Evolutionary conservation across 2,888 invertebrate genomes (phyloP).

Genomic region (Dromius quadrimaculatus): DNA sequence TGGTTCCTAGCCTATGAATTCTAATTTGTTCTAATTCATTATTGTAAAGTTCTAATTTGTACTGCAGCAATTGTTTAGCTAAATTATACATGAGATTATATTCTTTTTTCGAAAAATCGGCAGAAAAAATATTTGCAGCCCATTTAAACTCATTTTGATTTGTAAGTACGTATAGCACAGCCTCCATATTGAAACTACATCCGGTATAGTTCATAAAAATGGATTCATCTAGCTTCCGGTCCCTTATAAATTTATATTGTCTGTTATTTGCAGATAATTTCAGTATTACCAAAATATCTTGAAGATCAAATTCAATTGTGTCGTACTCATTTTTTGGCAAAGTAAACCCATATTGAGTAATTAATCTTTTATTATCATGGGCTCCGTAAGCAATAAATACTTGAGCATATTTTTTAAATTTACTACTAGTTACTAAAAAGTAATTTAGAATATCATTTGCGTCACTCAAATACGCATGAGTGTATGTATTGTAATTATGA

Average conservation of each 20-base stretch:
- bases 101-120: constrained; percentile 52
- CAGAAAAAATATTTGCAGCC: constrained; percentile 54
- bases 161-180: constrained; percentile 60
- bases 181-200: constrained; percentile 75
- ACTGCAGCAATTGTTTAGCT: constrained; percentile 44
- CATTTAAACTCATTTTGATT: constrained; percentile 55
- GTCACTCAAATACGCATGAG: constrained; percentile 64
- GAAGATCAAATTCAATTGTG: constrained; percentile 72
- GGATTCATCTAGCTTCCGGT: constrained; percentile 72
- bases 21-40: constrained; percentile 15
- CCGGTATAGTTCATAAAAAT: constrained; percentile 75
- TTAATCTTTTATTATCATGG: constrained; percentile 83
- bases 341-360: constrained; percentile 90
- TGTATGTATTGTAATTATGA: constrained; percentile 77
- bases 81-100: constrained; percentile 50
- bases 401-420: constrained; percentile 76
- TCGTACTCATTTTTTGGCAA: constrained; percentile 77
- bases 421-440: constrained; percentile 69
- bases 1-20: constrained; percentile 20
- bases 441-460: constrained; percentile 66
- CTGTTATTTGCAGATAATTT: constrained; percentile 59
- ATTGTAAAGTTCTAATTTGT: constrained; percentile 38
- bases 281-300: constrained; percentile 68
- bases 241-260: constrained; percentile 73
- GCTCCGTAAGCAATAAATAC: constrained; percentile 91